Conservation (phyloP, 1,140 invertebrate species). For the Halictus rubicundus region DNA sequence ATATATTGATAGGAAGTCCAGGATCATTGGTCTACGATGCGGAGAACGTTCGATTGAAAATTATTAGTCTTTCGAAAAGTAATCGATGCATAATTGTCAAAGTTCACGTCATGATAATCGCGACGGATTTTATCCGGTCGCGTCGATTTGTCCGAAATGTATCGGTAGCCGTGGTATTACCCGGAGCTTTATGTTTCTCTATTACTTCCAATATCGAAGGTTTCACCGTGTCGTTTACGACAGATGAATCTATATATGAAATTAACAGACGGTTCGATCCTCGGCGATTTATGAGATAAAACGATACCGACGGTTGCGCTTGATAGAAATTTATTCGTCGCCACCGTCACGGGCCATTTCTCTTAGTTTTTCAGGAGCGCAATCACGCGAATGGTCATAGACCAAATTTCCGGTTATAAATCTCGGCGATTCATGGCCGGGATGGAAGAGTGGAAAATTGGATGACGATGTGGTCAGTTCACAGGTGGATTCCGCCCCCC, state of each 20-base stretch:
- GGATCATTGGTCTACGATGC: too few relatives aligned
- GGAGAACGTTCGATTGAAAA: too few relatives aligned
- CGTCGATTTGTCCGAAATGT: too few relatives aligned
- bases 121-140: too few relatives aligned
- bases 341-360: not conserved
- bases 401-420: conserved; percentile 54
- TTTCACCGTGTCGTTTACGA: too few relatives aligned
- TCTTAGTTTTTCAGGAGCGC: conserved; percentile 15
- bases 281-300: not conserved
- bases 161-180: too few relatives aligned
- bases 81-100: too few relatives aligned
- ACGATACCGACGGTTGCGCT: not conserved
- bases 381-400: conserved; percentile 34
- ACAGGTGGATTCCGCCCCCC: conserved; percentile 22
- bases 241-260: not conserved
- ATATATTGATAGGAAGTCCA: too few relatives aligned
- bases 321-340: conserved; percentile 7
- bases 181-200: too few relatives aligned
- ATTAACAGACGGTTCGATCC: not conserved
- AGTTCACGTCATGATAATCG: too few relatives aligned
- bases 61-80: too few relatives aligned
- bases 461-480: conserved; percentile 49
- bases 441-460: conserved; percentile 58
- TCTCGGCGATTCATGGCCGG: conserved; percentile 35
- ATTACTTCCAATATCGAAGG: too few relatives aligned